Base-by-base conservation (phyloP, 1,140 invertebrate genomes). In the Dreissena polymorpha region DNA sequence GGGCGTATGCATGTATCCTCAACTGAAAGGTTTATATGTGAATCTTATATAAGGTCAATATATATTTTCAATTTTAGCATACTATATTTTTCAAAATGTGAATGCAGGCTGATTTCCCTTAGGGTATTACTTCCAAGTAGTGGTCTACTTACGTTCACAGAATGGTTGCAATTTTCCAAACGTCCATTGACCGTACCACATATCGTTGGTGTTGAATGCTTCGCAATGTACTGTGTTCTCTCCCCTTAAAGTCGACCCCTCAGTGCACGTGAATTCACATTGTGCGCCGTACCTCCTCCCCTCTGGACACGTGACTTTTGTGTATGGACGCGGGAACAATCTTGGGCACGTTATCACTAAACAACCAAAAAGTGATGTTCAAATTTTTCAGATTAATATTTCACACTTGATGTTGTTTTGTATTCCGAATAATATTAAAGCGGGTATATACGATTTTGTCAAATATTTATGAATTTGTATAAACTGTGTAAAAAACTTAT, bases 61-160 rank as follows among this genome's bases (percentile, higher is more conserved):
- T 23, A 60, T 60, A 18, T n/a, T n/a, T n/a, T 60, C 12, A 60
- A 60, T 60, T 2, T 2, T 6, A n/a, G 2, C 21, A 60, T 55
- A 12, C 53, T n/a, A n/a, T 39, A 39, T 39, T 5, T 39, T 39
- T 39, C 3, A 39, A 60, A 60, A 60, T 60, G 3, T 23, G 21
- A n/a, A 60, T 60, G 21, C 57, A 60, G 21, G 57, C 57, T 60
- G 2, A 3, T 23, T 23, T 60, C 16, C 21, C 21, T 60, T 23
- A 12, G 21, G 21, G 2, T 3, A n/a, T n/a, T 6, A 12, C 57
- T 60, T 60, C 16, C 21, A 23, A 60, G 21, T 6, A 6, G 21
- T 60, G 12, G 21, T 60, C 21, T 21, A 63, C 67, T 70, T 70
- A 78, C 76, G 12, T 78, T 78, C 67, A 57, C 76, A 78, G 23